Base-by-base conservation (phyloP, 2,888 invertebrate species). In the Cyclophora albipunctata region DNA sequence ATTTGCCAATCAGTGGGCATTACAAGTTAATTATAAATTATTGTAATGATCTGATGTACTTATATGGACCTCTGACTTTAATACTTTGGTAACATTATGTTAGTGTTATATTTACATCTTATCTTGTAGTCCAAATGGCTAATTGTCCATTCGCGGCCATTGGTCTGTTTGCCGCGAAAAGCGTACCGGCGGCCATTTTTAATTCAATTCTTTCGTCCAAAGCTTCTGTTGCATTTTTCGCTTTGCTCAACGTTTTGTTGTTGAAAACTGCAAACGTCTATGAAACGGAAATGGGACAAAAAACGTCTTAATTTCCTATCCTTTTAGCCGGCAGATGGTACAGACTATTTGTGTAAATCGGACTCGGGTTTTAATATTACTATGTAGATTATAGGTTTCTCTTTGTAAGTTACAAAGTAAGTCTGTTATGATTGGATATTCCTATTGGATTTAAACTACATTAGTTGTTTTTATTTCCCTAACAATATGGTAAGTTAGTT, bases 61-160 rank as follows among this genome's bases (percentile, higher is more conserved):
- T 20, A 20, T 20, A 20, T 20, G n/a, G n/a, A n/a, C n/a, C n/a
- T n/a, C n/a, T n/a, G 20, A 20, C 20, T 20, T 20, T 20, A 20
- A 20, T 20, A 20, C 20, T 20, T 20, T 20, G 20, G 20, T 20
- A 7, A 33, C 4, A 33, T 34, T 5, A 20, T 43, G 43, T 20
- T 43, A 43, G 4, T 51, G 51, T 54, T 42, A 40, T 46, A 37
- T 42, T 42, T 40, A 34, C 7, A 44, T 43, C 43, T 49, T 20
- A 20, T 20, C 20, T 20, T 37, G 48, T 20, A 20, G 20, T 20
- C 20, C 20, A 52, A 51, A 52, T 68, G 63, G 80, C 81, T 85
- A 84, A 85, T 85, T 83, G 84, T 84, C 84, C 81, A 84, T 84
- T 86, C 83, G 82, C 72, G 82, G 79, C 75, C 77, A 81, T 74